A percentile compares a stretch with the other conserved stretches of the same genome.
Evolutionary conservation across 2,797 vertebrate species (phyloP).

Genomic region (Hydrolagus colliei): DNA sequence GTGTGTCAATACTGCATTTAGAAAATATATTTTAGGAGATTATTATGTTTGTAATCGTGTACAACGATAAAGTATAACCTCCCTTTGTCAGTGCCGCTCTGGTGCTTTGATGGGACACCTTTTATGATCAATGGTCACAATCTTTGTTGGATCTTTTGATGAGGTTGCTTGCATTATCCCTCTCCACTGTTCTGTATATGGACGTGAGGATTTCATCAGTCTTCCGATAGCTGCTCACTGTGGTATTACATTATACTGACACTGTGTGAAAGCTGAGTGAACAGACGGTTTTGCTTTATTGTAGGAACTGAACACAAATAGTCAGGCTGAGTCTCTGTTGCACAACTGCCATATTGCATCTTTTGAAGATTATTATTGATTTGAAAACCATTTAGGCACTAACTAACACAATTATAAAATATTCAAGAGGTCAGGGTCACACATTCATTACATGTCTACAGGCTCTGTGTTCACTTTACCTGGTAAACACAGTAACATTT

Average conservation of each 20-base stretch:
- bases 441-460: not conserved
- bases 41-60: no score
- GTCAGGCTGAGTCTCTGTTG: not conserved
- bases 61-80: no score
- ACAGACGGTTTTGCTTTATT: not conserved
- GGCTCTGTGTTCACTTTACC: not conserved
- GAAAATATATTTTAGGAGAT: no score
- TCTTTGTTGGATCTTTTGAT: no score
- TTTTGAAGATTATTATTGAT: not conserved
- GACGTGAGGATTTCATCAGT: not conserved
- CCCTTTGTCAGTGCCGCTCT: no score
- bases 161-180: not conserved
- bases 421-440: conserved; percentile 21
- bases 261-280: not conserved
- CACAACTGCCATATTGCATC: not conserved
- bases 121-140: no score
- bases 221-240: not conserved
- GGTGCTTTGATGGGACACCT: no score
- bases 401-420: conserved; percentile 12
- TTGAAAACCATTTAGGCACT: not conserved
- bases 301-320: not conserved
- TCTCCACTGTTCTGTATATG: not conserved
- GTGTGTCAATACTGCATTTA: no score
- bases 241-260: not conserved
- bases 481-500: not conserved